Conservation (phyloP, 2,888 invertebrate species). For the Luperina nickerlii region DNA sequence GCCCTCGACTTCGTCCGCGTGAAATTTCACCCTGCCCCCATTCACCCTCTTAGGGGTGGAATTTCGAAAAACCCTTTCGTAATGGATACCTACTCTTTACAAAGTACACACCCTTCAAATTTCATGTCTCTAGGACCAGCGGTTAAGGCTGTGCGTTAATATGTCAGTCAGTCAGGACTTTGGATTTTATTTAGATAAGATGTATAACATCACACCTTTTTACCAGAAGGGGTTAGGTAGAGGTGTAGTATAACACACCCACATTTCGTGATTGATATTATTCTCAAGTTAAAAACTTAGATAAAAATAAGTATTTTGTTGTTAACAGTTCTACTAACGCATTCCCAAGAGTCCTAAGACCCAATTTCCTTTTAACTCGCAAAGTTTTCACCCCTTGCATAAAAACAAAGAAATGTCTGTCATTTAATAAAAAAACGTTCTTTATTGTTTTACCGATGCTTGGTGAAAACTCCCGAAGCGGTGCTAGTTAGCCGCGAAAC, state of each 20-base stretch:
- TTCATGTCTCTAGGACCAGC: too few species aligned
- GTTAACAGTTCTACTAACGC: neutral
- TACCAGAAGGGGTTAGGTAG: too few species aligned
- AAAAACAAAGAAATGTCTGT: constrained; percentile 41
- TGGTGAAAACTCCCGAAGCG: constrained; percentile 36
- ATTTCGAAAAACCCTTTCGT: too few species aligned
- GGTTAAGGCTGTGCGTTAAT: too few species aligned
- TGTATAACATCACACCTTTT: too few species aligned
- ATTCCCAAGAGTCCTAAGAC: neutral
- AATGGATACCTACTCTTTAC: too few species aligned
- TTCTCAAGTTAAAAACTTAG: neutral
- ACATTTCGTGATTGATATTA: neutral
- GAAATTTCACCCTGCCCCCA: too few species aligned
- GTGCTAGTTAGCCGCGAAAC: constrained; percentile 44
- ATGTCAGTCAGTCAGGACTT: too few species aligned
- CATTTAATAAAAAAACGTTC: constrained; percentile 48
- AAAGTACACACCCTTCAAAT: too few species aligned
- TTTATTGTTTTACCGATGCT: constrained; percentile 49
- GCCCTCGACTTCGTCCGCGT: too few species aligned
- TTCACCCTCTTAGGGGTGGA: too few species aligned
- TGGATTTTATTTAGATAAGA: too few species aligned
- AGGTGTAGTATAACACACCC: neutral
- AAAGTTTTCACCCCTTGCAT: constrained; percentile 28
- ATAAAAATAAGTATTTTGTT: neutral
- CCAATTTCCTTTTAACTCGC: constrained; percentile 12